These are phyloP conservation scores for Dromaius novaehollandiae DNA, from an alignment of 2,113 vertebrate species.

Conservation along the genomic window DNA sequence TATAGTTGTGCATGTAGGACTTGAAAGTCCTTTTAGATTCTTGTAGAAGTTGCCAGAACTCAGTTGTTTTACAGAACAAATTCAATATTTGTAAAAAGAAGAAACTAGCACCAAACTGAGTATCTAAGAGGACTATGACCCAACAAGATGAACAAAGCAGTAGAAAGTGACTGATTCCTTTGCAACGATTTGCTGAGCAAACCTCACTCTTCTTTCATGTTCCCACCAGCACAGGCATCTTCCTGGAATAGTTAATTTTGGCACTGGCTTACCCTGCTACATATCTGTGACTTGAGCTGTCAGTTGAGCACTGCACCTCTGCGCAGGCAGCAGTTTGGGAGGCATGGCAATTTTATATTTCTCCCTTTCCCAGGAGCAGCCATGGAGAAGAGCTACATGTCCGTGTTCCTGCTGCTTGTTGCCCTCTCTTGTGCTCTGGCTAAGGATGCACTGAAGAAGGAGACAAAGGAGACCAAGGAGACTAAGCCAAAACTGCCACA, in stretches of 20 bases:
- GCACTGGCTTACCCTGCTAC: neutral
- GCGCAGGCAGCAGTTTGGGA: neutral
- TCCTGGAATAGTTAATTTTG: neutral
- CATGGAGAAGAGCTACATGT: conserved; percentile 82
- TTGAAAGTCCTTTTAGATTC: neutral
- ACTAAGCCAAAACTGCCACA: conserved; percentile 80
- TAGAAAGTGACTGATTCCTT: neutral
- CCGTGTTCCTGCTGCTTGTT: conserved; percentile 81
- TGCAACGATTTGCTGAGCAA: neutral
- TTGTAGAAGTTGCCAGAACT: neutral
- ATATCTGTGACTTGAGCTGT: neutral
- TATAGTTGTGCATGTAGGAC: neutral
- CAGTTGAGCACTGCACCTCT: neutral
- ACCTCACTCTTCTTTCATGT: accelerated
- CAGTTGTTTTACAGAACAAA: neutral
- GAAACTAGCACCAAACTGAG: accelerated
- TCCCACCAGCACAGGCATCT: neutral
- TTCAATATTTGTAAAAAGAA: neutral
- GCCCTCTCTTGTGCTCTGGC: conserved; percentile 78
- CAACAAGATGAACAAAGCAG: accelerated
- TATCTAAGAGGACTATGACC: no score
- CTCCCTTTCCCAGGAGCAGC: conserved; percentile 36
- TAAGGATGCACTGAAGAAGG: conserved; percentile 77
- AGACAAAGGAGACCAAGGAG: conserved; percentile 58
- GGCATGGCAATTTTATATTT: accelerated